phyloP scores from a whole-genome alignment of 2,113 vertebrate genomes.

The Platysteira castanea region DNA sequence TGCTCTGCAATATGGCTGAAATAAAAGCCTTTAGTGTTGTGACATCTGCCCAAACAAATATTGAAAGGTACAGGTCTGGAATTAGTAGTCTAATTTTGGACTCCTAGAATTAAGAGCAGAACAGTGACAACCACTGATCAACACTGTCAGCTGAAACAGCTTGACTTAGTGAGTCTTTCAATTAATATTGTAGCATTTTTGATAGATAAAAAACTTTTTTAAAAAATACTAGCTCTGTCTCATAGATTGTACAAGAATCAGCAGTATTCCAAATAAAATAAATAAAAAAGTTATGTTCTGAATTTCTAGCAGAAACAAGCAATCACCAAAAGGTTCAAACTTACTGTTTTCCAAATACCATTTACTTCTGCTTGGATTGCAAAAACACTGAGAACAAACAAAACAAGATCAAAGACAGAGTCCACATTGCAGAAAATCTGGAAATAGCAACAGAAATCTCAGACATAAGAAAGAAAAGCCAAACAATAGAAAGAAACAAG shows the following conservation, averaged over 20 bases:
- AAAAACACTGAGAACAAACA: background rate
- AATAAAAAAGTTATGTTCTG: background rate
- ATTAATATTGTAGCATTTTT: background rate
- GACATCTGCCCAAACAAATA: background rate
- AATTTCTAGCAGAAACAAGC: background rate
- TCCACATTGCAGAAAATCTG: background rate
- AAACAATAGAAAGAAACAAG: background rate
- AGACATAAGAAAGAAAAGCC: background rate
- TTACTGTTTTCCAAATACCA: constrained; percentile 5
- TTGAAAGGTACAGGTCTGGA: background rate
- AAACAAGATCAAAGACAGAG: constrained; percentile 37
- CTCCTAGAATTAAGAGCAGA: background rate
- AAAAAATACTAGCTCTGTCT: background rate
- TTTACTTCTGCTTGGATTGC: constrained; percentile 37
- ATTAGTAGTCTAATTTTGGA: background rate
- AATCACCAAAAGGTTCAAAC: background rate
- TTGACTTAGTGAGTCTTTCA: background rate
- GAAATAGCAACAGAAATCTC: constrained; percentile 9
- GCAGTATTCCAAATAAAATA: background rate
- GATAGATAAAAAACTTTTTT: background rate
- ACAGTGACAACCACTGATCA: background rate
- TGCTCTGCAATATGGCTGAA: background rate
- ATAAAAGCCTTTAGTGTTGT: background rate
- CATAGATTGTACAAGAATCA: background rate
- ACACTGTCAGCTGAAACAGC: background rate